Percentiles rank a stretch among this genome's conserved stretches.
phyloP scores from a whole-genome alignment of 2,888 invertebrate genomes.

The Synergus laeviventris region DNA sequence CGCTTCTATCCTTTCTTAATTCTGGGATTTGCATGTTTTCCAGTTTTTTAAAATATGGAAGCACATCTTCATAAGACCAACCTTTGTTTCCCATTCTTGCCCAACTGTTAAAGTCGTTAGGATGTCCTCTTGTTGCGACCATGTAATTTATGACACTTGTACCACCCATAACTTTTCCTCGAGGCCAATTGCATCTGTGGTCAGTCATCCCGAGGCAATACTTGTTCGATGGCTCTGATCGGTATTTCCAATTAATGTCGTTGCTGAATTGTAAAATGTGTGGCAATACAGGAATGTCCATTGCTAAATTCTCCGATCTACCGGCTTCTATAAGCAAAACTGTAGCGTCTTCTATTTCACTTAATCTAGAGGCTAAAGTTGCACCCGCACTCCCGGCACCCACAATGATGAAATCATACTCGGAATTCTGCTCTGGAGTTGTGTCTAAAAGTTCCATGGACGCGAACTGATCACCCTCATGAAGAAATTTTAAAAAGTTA shows the following conservation, averaged over 20 bases:
- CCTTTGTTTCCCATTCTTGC: constrained; percentile 83
- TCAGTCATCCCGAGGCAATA: constrained; percentile 80
- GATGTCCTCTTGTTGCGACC: constrained; percentile 86
- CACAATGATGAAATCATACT: constrained; percentile 87
- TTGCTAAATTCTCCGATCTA: constrained; percentile 81
- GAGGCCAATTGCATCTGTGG: constrained; percentile 71
- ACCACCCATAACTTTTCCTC: constrained; percentile 89
- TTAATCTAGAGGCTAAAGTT: constrained; percentile 84
- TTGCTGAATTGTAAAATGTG: constrained; percentile 83
- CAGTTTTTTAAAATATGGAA: constrained; percentile 87
- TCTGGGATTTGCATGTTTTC: constrained; percentile 81
- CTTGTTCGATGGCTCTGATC: constrained; percentile 85
- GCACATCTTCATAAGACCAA: constrained; percentile 85
- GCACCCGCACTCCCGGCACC: constrained; percentile 91
- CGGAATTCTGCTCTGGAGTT: constrained; percentile 76
- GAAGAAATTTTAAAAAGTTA: constrained; percentile 74
- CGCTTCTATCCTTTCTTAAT: constrained; percentile 72
- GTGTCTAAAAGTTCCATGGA: constrained; percentile 78
- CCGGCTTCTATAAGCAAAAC: constrained; percentile 87
- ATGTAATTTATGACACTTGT: constrained; percentile 88
- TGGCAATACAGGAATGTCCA: constrained; percentile 87
- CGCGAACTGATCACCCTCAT: constrained; percentile 77
- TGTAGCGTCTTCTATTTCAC: constrained; percentile 83
- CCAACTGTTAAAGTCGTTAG: constrained; percentile 88
- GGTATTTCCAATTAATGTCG: constrained; percentile 88